Conservation (phyloP, 2,113 vertebrate species). For the Mobula hypostoma region DNA sequence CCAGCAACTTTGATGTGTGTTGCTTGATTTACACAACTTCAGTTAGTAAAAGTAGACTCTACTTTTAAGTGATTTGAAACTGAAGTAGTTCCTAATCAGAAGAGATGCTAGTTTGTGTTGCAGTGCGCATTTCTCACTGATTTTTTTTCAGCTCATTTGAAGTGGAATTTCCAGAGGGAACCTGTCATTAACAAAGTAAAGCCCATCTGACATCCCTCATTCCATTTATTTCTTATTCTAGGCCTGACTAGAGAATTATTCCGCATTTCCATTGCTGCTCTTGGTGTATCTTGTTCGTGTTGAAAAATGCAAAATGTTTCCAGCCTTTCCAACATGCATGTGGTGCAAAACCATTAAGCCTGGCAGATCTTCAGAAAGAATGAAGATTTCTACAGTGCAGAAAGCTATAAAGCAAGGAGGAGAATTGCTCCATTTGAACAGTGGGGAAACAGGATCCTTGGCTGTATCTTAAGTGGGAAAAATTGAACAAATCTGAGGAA, state of each 20-base stretch:
- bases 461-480: neutral
- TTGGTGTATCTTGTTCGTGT: neutral
- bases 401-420: neutral
- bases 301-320: neutral
- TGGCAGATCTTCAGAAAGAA: neutral
- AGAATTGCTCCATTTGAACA: neutral
- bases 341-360: neutral
- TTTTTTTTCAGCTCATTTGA: neutral
- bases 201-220: slow-evolving; percentile 4
- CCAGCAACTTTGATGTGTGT: neutral
- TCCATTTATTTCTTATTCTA: neutral
- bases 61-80: neutral
- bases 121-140: neutral
- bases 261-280: neutral
- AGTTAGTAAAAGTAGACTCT: neutral
- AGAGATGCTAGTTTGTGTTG: neutral
- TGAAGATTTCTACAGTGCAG: neutral
- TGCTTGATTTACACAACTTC: neutral
- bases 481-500: neutral
- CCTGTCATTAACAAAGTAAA: slow-evolving; percentile 25
- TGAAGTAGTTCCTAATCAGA: slow-evolving; percentile 18
- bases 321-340: neutral
- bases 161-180: slow-evolving; percentile 11
- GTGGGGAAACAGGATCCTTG: neutral
- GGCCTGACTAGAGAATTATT: neutral